Base-by-base conservation (phyloP, 2,113 vertebrate species). In the Brachyhypopomus occidentalis region DNA sequence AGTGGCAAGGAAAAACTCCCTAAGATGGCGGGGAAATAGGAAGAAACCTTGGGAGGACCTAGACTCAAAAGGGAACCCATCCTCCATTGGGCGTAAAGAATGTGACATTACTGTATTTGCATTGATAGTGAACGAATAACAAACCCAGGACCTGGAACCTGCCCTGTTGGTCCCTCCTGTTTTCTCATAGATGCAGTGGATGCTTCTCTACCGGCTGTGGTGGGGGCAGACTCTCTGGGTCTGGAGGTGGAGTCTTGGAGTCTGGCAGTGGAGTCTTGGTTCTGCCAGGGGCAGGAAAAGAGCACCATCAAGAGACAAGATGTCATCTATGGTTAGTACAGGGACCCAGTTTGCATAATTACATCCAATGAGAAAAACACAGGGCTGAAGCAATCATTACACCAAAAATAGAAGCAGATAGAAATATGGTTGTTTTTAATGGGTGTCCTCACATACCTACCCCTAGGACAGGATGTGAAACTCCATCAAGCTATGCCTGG, bases 181-280 rank as follows among this genome's bases (percentile, higher is more conserved):
- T 52, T 22, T 81, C 20, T 41, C 27, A 3, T 5, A 98, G 97
- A 97, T 90, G 90, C 92, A 2, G 92, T 95, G 71, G 96, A 97
- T 79, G 88, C 93, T 0, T 92, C 90, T 30, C 81, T 95, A 82
- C 94, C 93, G 88, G 91, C 86, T 22, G 94, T 95, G 89, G 90
- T 98, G 70, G 86, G 85, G 55, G 89, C 85, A 11, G 95, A 97
- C 3, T 90, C 92, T 16, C 88, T 85, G 64, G 95, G 97, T 41
- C 96, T 96, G 83, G 95, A 97, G 84, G 96, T 95, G 0, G 97
- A 98, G 86, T 98, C 97, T 0, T 99, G 97, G 97, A 98, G 95
- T 85, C 91, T 95, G 30, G 84, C 90, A 0, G 96, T 99, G 62
- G 96, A 98, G 71, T 92, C 95, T 11, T 58, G 88, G 0, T 99